Base-by-base conservation (phyloP, 2,797 vertebrate species). In the Muscicapa comitata region DNA sequence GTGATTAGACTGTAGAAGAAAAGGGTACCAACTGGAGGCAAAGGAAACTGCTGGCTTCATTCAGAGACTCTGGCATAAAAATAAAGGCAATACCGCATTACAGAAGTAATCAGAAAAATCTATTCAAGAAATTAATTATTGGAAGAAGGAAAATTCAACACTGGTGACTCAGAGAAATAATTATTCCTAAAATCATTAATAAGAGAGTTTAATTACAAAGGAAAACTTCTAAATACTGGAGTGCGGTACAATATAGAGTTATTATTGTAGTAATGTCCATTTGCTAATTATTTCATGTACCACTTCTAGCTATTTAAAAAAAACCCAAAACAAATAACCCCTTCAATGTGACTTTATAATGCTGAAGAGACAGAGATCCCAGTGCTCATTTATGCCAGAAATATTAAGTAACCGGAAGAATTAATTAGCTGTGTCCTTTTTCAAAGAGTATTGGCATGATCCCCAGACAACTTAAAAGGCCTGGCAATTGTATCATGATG, bases 391-490 rank as follows among this genome's bases (percentile, higher is more conserved):
- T 87, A 76, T 88, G 81, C 67, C 92, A 96, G 82, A 94, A 88
- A 93, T 65, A 86, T 91, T 88, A 96, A 98, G 94, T 86, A 96
- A 97, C 95, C 93, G 85, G 95, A 96, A 93, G 83, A 86, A 93
- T 95, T 97, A 97, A 98, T 95, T 97, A 97, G 92, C 86, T 97
- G 94, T 76, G 92, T 93, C 54, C 38, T 79, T 94, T 77, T 78
- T 77, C 48, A 78, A 95, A 95, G 88, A 72, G 75, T 81, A 72
- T 75, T 97, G 96, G 96, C 96, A 95, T 37, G 10, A 62, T 38
- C 65, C 88, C 93, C 93, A 96, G 93, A 90, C 82, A 92, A 90
- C 94, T 88, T 94, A 78, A 93, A 90, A 93, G 90, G 87, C 57
- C 65, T 92, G 67, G 79, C 76, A 96, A 75, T 45, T 26, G 31